Evolutionary conservation across 64 coral and sea anemone species (phyloP), one percentile per base, ranked within the genome.

Genomic region (Orbicella faveolata): DNA sequence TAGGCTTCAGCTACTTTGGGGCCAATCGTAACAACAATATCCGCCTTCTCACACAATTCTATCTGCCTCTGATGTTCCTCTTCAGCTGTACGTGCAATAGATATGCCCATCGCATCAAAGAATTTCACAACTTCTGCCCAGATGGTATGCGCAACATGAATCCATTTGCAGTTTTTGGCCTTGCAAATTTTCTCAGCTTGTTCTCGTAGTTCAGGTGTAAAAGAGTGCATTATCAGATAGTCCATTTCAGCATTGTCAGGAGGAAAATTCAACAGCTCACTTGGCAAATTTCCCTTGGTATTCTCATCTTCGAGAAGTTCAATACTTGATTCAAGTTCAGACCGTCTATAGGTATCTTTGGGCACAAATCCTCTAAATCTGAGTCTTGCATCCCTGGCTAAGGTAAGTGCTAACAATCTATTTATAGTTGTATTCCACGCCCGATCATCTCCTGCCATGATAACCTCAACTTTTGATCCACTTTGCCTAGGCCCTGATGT

Each of bases 401-500:
- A 76, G 34, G 16, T 16, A 6, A 17, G 2, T 76, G 74, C 36
- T 36, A 76, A 41, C 35, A 75, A 6, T 75, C 74, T 36, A 75
- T 75, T 75, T 44, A 34, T 75, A 39, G 74, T 75, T 44, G 74
- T 75, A 36, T 75, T 75, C 74, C 74, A 75, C 9, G 34, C 74
- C 74, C 34, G 2, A 19, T 34, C 15, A 41, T 75, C 34, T 75
- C 34, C 37, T 9, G 36, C 74, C 34, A 36, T 16, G 13, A 75
- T 4, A 10, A 75, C 74, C 36, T 75, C 74, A 17, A 39, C 3
- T 20, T 75, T 75, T 41, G 14, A 6, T 30, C 37, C 16, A 75
- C 37, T 75, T 36, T 75, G 34, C 39, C 8, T 73, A n/a, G 70
- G 12, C 30, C n/a, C 5, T 73, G 70, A 73, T 73, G 4, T 12